phyloP scores from a whole-genome alignment of 2,113 vertebrate genomes.

The Nansenia antarctica region DNA sequence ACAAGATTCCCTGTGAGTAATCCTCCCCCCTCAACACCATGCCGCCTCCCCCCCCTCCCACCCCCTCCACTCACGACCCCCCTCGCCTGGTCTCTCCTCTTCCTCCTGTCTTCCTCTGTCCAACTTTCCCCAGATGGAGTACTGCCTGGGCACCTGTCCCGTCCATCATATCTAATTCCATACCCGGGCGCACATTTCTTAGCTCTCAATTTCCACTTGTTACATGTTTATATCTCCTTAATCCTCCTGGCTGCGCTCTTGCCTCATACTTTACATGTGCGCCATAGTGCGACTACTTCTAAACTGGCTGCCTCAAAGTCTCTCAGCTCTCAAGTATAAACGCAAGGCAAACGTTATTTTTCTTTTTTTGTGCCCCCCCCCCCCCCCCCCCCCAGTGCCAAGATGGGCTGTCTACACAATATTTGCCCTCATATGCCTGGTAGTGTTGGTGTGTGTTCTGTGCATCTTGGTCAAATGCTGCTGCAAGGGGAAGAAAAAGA shows the following conservation, averaged over 20 bases:
- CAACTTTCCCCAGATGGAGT: slow-evolving; percentile 6
- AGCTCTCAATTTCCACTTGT: slow-evolving; percentile 51
- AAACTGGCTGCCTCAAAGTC: too few species aligned
- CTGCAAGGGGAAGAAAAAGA: slow-evolving; percentile 70
- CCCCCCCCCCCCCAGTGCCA: slow-evolving; percentile 74
- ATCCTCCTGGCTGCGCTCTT: slow-evolving; percentile 41
- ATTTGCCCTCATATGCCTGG: slow-evolving; percentile 43
- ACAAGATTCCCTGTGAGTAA: slow-evolving; percentile 80
- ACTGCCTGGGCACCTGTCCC: slow-evolving; percentile 42
- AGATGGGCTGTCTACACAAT: slow-evolving; percentile 75
- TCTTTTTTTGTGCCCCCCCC: not conserved
- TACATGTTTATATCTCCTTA: slow-evolving; percentile 37
- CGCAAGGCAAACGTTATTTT: not conserved
- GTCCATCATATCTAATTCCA: slow-evolving; percentile 46
- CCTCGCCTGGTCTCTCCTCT: not conserved
- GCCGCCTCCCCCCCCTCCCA: not conserved
- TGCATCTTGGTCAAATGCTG: slow-evolving; percentile 79
- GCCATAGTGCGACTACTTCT: slow-evolving; percentile 22
- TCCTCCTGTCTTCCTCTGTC: not conserved
- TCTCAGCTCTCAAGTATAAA: not conserved
- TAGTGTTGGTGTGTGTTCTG: slow-evolving; percentile 76
- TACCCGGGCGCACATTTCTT: slow-evolving; percentile 52
- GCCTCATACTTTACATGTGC: slow-evolving; percentile 37
- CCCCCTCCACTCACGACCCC: not conserved
- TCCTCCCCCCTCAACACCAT: not conserved